Evolutionary conservation across 2,113 vertebrate genomes (phyloP).

Genomic region (Sylvilagus bachmani): DNA sequence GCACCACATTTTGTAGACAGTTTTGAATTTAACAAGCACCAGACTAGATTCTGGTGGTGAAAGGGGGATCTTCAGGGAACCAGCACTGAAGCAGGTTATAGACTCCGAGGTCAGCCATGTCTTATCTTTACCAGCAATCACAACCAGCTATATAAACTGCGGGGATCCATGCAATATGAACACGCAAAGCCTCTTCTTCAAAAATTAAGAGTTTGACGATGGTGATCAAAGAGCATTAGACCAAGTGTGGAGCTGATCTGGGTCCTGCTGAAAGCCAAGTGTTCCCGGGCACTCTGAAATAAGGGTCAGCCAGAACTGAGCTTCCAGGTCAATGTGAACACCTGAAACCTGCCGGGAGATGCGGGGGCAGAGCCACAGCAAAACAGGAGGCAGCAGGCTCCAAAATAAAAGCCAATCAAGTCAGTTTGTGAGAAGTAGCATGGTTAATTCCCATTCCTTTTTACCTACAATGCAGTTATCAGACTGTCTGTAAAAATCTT

Average conservation of each 20-base stretch:
- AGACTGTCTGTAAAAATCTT: neutral
- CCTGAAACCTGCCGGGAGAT: neutral
- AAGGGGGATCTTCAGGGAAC: neutral
- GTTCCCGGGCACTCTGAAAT: neutral
- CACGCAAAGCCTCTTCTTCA: neutral
- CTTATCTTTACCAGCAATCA: neutral
- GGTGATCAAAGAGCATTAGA: neutral
- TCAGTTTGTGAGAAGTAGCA: neutral
- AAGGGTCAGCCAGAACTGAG: neutral
- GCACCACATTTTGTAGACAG: neutral
- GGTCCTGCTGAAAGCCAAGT: neutral
- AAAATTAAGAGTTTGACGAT: neutral
- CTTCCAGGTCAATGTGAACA: neutral
- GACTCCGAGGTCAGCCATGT: neutral
- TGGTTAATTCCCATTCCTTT: neutral
- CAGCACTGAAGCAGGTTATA: neutral
- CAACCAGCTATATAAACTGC: neutral
- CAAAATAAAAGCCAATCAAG: neutral
- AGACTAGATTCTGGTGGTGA: neutral
- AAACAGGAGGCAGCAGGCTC: neutral
- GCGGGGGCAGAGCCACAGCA: neutral
- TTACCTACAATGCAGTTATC: neutral
- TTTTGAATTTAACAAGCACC: neutral
- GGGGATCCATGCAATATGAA: neutral
- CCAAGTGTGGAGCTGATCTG: neutral